Evolutionary conservation across 2,888 invertebrate species (phyloP).

Genomic region (Scaeva pyrastri): DNA sequence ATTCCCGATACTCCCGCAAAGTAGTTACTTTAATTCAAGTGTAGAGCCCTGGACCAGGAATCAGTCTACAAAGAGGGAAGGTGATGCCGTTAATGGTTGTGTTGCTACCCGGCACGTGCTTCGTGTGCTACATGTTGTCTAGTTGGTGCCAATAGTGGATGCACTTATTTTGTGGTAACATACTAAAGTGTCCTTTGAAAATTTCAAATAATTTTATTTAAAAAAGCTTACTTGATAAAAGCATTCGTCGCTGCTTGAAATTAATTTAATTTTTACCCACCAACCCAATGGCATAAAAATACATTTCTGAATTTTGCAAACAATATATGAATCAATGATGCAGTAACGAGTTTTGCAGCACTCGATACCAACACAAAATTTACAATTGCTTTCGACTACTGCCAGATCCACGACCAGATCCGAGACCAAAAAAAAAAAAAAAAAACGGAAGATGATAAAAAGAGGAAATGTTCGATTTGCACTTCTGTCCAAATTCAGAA

Average conservation of each 20-base stretch:
- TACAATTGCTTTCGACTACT: slow-evolving; percentile 21
- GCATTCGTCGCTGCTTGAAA: neutral
- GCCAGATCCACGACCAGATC: slow-evolving; percentile 14
- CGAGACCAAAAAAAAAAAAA: slow-evolving; percentile 10
- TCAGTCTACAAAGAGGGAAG: slow-evolving; percentile 22
- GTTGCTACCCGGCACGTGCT: slow-evolving; percentile 42
- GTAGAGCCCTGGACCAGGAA: slow-evolving; percentile 40
- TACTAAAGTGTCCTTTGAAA: neutral
- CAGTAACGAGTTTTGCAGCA: slow-evolving; percentile 1
- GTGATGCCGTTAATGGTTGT: slow-evolving; percentile 40
- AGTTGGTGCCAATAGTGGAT: slow-evolving; percentile 20
- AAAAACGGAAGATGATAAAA: slow-evolving; percentile 19
- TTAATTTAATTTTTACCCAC: slow-evolving; percentile 3
- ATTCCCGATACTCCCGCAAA: slow-evolving; percentile 36
- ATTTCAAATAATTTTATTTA: slow-evolving; percentile 2
- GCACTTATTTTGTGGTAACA: slow-evolving; percentile 1
- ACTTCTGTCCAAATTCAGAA: slow-evolving; percentile 67
- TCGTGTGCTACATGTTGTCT: slow-evolving; percentile 15
- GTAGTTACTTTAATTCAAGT: slow-evolving; percentile 51
- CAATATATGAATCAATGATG: slow-evolving; percentile 33
- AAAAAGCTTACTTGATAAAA: neutral
- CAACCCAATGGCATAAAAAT: neutral
- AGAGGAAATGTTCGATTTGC: slow-evolving; percentile 61
- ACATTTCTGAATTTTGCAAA: slow-evolving; percentile 12
- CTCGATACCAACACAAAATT: slow-evolving; percentile 8